Conservation (phyloP, 1,140 invertebrate genomes). For the Drosophila ficusphila region DNA sequence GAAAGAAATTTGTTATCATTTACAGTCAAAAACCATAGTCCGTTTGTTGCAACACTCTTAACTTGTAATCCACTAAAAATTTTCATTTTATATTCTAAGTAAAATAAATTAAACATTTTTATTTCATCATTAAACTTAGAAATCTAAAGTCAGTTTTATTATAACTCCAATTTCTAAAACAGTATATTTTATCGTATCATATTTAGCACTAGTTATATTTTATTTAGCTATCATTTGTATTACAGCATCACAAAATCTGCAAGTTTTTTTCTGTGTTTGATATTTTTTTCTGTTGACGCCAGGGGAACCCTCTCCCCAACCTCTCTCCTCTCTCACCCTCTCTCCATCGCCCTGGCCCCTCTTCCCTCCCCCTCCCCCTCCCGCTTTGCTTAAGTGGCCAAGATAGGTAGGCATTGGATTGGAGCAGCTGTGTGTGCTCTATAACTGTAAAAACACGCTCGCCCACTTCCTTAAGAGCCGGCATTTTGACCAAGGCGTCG, state of each 20-base stretch:
- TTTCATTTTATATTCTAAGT: too few species aligned
- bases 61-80: too few species aligned
- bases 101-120: too few species aligned
- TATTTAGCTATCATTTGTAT: background rate
- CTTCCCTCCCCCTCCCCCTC: too few species aligned
- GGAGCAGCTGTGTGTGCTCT: slow-evolving; percentile 71
- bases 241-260: background rate
- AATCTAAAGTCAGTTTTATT: too few species aligned
- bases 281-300: slow-evolving; percentile 17
- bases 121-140: too few species aligned
- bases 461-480: slow-evolving; percentile 70
- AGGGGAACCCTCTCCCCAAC: background rate
- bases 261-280: background rate
- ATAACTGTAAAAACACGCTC: slow-evolving; percentile 82
- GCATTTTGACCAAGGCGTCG: slow-evolving; percentile 41
- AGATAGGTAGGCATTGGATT: slow-evolving; percentile 24
- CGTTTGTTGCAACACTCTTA: too few species aligned
- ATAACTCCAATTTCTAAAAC: too few species aligned
- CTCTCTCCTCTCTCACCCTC: too few species aligned
- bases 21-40: background rate
- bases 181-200: too few species aligned
- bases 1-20: background rate
- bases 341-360: too few species aligned
- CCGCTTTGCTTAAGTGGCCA: background rate
- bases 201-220: background rate